Percentiles rank a stretch among this genome's conserved stretches.
Evolutionary conservation across 2,113 vertebrate species (phyloP).

Genomic region (Ardeotis arabs): DNA sequence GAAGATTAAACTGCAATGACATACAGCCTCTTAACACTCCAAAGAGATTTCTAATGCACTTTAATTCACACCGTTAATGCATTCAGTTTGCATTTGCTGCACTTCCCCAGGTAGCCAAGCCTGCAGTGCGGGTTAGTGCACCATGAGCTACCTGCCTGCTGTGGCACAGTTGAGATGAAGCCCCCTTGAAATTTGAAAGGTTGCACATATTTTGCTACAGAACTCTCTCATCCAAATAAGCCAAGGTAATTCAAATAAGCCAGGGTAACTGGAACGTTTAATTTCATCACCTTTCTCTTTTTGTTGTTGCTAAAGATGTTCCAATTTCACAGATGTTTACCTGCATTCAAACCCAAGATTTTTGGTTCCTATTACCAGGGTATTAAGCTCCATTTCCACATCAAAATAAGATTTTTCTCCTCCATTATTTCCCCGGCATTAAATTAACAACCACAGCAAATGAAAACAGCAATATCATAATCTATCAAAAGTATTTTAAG

Average conservation of each 20-base stretch:
- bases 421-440: not conserved
- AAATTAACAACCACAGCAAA: not conserved
- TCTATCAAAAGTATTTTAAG: not conserved
- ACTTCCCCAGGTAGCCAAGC: not conserved
- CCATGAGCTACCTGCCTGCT: too few relatives aligned
- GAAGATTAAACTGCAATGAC: not conserved
- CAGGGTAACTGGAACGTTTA: not conserved
- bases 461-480: not conserved
- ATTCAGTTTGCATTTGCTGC: not conserved
- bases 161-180: not conserved
- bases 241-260: not conserved
- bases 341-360: not conserved
- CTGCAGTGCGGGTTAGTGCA: not conserved
- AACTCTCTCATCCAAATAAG: not conserved
- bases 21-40: not conserved
- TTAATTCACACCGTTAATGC: not conserved
- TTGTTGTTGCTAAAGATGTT: not conserved
- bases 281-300: not conserved
- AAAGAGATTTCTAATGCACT: not conserved
- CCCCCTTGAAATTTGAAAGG: not conserved
- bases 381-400: not conserved
- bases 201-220: not conserved
- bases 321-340: not conserved
- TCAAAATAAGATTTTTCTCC: not conserved
- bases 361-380: not conserved